A percentile compares a stretch with the other conserved stretches of the same genome.
phyloP scores from a whole-genome alignment of 2,888 invertebrate genomes.

The Rhagonycha fulva region DNA sequence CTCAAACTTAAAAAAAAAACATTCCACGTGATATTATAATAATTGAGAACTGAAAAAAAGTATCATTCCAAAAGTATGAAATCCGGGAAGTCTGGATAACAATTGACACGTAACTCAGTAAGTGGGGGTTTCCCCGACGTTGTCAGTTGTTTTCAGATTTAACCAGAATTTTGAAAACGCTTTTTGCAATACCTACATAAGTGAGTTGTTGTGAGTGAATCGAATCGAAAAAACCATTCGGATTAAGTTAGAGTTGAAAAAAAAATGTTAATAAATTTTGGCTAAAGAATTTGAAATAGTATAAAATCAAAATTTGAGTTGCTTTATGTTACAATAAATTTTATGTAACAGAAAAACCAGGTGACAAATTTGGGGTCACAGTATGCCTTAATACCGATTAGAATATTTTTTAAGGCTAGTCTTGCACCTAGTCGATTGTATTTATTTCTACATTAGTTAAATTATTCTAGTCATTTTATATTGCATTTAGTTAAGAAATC shows the following conservation, averaged over 20 bases:
- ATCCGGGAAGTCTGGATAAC: too few species aligned
- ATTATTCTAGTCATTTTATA: constrained; percentile 47
- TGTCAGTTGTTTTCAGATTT: not conserved
- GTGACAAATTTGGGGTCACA: constrained; percentile 51
- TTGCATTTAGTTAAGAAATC: constrained; percentile 38
- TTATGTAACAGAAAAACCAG: constrained; percentile 41
- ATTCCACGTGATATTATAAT: too few species aligned
- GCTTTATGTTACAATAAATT: constrained; percentile 24
- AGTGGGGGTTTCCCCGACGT: not conserved
- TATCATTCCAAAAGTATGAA: not conserved
- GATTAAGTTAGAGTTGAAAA: not conserved
- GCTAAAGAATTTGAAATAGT: constrained; percentile 17
- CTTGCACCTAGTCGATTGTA: constrained; percentile 47
- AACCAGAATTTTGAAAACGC: not conserved
- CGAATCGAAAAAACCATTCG: not conserved
- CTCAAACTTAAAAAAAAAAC: too few species aligned
- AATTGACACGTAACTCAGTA: not conserved
- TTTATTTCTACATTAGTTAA: constrained; percentile 43
- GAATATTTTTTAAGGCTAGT: constrained; percentile 50
- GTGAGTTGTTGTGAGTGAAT: not conserved
- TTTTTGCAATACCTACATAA: too few species aligned
- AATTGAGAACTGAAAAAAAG: not conserved
- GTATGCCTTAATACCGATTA: constrained; percentile 52
- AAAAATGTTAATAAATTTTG: not conserved
- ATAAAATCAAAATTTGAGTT: not conserved